Evolutionary conservation across 1,140 invertebrate genomes (phyloP), one percentile per base, ranked within the genome.

Genomic region (Drosophila yakuba): DNA sequence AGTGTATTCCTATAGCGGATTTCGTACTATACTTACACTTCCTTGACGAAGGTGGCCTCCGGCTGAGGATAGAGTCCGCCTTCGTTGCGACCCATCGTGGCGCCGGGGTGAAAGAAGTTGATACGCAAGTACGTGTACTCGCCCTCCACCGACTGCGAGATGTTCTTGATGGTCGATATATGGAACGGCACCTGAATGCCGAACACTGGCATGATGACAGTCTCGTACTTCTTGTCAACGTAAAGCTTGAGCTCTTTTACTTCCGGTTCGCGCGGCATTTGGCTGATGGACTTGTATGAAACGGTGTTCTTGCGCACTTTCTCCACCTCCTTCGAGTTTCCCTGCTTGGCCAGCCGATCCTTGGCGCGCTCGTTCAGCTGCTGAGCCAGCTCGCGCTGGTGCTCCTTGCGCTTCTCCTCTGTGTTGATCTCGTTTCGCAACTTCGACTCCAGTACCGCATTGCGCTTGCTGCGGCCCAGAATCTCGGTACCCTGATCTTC

Each of bases 101-200:
- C 97, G 10, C 99, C 99, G 28, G 99, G 99, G 93, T 99, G 98
- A 93, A 99, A 99, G 93, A 99, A 99, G 93, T 99, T 99, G 78
- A 99, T 97, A 91, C 99, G 95, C 63, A 99, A 95, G 93, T 99
- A 99, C 0, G 98, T 99, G 92, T 99, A 99, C 93, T 99, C 98
- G 38, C 99, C 99, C 93, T 99, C 99, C 17, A 99, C 97, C 1
- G 97, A 98, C 91, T 99, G 98, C 25, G 98, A 98, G 89, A 99
- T 99, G 92, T 99, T 99, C 94, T 99, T 99, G 51, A 99, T 98
- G 3, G 98, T 99, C 0, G 98, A 98, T 92, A 99, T 99, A 92
- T 99, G 99, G 93, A 99, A 99, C 60, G 99, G 98, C 71, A 98
- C 97, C 7, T 98, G 96, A 45, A 98, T 94, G 55, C 98, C 98